A percentile compares a stretch with the other conserved stretches of the same genome.
Evolutionary conservation across 2,113 vertebrate genomes (phyloP).

Genomic region (Oreamnos americanus): DNA sequence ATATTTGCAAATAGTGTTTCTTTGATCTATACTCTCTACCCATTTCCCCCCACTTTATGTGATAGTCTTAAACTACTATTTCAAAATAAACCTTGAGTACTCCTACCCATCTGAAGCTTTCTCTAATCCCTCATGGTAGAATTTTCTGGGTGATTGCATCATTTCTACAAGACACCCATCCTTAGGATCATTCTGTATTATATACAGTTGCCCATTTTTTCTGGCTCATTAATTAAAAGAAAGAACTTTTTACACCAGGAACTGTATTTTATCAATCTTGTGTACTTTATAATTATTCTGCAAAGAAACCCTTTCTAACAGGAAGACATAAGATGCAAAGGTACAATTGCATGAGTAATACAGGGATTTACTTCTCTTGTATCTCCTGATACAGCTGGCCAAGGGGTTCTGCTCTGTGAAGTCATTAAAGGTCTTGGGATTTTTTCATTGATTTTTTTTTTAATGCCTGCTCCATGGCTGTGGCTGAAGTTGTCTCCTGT

Average conservation of each 20-base stretch:
- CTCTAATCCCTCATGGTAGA: neutral
- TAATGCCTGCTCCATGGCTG: neutral
- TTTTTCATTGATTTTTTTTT: neutral
- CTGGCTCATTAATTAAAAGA: neutral
- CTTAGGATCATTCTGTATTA: neutral
- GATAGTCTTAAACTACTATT: neutral
- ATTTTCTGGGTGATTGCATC: neutral
- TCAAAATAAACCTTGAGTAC: neutral
- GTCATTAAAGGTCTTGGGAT: neutral
- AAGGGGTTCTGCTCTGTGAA: neutral
- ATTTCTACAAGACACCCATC: neutral
- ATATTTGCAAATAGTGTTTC: neutral
- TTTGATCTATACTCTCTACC: neutral
- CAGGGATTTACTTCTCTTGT: neutral
- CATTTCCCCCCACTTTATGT: neutral
- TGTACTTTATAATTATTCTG: neutral
- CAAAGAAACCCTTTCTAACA: neutral
- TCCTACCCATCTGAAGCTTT: neutral
- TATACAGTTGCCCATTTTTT: neutral
- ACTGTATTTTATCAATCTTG: neutral
- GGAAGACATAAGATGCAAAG: neutral
- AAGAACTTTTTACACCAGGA: neutral
- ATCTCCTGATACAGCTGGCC: neutral
- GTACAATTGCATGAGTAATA: neutral
- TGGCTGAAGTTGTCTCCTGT: neutral